These are phyloP conservation scores for Torymus tubicola DNA, from an alignment of 2,888 invertebrate genomes.

Conservation along the genomic window DNA sequence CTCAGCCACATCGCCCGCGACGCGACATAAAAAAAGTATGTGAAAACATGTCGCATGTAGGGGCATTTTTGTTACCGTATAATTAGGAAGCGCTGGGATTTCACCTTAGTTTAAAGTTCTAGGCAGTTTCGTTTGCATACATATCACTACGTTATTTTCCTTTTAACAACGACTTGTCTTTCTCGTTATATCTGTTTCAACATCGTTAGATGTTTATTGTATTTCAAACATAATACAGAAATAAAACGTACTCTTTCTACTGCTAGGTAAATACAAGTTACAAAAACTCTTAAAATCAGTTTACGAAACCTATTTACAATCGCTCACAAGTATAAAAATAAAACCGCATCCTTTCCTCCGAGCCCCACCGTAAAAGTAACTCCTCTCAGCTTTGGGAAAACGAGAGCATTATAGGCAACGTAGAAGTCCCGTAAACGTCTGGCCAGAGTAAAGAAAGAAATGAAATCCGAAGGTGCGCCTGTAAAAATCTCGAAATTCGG, in stretches of 20 bases:
- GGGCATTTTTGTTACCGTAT: too few relatives aligned
- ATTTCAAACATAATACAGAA: neutral
- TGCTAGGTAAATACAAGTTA: neutral
- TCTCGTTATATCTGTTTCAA: too few relatives aligned
- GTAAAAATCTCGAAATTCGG: too few relatives aligned
- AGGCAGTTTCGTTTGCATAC: too few relatives aligned
- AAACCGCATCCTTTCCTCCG: slow-evolving; percentile 11
- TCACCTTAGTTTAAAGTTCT: too few relatives aligned
- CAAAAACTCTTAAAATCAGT: slow-evolving; percentile 34
- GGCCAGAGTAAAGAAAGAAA: neutral
- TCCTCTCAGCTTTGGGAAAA: slow-evolving; percentile 2
- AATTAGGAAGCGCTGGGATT: too few relatives aligned
- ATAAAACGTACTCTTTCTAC: slow-evolving; percentile 10
- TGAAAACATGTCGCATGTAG: too few relatives aligned
- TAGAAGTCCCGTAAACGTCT: neutral
- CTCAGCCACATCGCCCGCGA: neutral
- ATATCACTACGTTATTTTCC: too few relatives aligned
- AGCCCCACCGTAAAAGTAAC: slow-evolving; percentile 14
- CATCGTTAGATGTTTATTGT: too few relatives aligned
- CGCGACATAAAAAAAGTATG: neutral
- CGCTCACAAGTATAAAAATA: slow-evolving; percentile 4
- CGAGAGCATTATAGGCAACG: neutral
- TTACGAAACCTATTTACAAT: slow-evolving; percentile 32
- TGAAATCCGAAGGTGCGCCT: too few relatives aligned
- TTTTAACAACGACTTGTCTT: too few relatives aligned